Base-by-base conservation (phyloP, 1,140 invertebrate genomes). In the Holotrichia oblita region DNA sequence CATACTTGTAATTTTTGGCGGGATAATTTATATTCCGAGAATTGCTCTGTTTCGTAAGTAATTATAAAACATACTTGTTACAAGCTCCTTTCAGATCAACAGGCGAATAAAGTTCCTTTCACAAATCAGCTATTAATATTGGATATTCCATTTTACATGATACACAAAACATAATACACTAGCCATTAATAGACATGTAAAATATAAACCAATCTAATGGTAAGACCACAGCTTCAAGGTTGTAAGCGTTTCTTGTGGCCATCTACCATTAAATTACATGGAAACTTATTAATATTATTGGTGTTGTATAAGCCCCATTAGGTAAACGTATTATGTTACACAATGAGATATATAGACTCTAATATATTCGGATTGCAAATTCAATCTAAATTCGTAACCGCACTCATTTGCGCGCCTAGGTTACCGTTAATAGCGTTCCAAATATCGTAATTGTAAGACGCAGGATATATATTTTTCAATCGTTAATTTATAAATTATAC, bases 271-370 rank as follows among this genome's bases (percentile, higher is more conserved):
- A 64, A 24, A 64, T 64, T 64, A 27, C 61, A 64, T 17, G 22
- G 61, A 64, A 64, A 64, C 61, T 64, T 64, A 64, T 64, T 64
- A 64, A 64, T 64, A 27, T 20, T 64, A 64, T 64, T 64, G 22
- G 17, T 64, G 61, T 27, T 64, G 61, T 64, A 64, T 64, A 64
- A 64, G 17, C 17, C 24, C 20, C 22, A 64, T 64, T 27, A 64
- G 61, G 61, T 64, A 64, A 27, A 64, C 61, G 61, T 20, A 64
- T 64, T 64, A 64, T 20, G 22, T 64, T 64, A 64, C 61, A 64
- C 61, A 64, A 64, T 48, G 44, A 48, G 61, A 64, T 17, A 22
- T 27, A 64, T 10, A 64, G 61, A 3, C 8, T 14, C 61, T 64
- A 64, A 64, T 27, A 64, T 22, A 27, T 64, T 64, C 61, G 17